A percentile compares a stretch with the other conserved stretches of the same genome.
Evolutionary conservation across 2,888 invertebrate species (phyloP).

Genomic region (Caenorhabditis sp.): DNA sequence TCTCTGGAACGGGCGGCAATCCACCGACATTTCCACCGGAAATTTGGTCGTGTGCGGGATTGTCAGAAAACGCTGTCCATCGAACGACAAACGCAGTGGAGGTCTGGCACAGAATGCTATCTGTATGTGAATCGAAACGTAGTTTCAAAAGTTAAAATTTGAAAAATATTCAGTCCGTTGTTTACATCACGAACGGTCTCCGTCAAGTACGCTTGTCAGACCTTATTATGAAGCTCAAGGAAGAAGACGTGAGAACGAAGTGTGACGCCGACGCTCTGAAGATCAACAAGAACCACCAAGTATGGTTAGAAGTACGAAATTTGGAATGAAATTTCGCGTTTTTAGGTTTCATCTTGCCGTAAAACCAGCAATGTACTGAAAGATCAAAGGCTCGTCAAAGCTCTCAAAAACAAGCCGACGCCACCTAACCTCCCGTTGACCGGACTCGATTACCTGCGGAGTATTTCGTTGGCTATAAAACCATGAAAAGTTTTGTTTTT

Average conservation of each 20-base stretch:
- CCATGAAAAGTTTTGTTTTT: too few species aligned
- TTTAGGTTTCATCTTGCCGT: background rate
- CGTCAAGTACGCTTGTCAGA: background rate
- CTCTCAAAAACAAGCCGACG: background rate
- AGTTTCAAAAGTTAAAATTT: too few species aligned
- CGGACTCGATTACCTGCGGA: background rate
- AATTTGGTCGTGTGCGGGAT: too few species aligned
- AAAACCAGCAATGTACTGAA: background rate
- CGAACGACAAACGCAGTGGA: too few species aligned
- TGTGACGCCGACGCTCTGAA: background rate
- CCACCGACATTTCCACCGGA: too few species aligned
- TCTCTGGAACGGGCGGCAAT: too few species aligned
- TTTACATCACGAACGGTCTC: background rate
- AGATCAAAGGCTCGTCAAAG: background rate
- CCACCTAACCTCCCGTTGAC: background rate
- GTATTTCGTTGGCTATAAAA: too few species aligned
- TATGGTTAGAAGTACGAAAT: background rate
- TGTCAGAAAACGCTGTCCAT: too few species aligned
- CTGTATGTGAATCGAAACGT: too few species aligned
- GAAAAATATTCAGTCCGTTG: background rate
- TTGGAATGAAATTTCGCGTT: background rate
- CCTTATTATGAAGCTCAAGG: background rate
- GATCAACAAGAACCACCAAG: too few species aligned
- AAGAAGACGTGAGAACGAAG: background rate
- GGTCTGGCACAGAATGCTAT: too few species aligned